phyloP scores from a whole-genome alignment of 30 jellyfish, hydroid and myxozoan genomes.

The Pelagia noctiluca region DNA sequence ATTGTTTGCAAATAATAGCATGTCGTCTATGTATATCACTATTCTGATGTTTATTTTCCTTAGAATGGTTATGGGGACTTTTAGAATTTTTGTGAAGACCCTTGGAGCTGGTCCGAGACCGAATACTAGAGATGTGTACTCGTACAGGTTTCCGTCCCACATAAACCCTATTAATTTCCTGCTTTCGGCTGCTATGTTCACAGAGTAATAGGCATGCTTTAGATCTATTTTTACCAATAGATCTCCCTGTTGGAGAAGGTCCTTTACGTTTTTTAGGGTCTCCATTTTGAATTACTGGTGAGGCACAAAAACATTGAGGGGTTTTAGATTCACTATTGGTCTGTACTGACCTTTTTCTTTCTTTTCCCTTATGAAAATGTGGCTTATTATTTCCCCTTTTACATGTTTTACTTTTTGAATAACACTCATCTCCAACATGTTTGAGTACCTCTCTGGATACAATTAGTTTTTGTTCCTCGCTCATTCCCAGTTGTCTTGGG shows the following conservation, averaged over 20 bases:
- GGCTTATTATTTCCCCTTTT: slow-evolving; percentile 8
- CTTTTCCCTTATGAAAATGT: slow-evolving; percentile 4
- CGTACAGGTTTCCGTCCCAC: slow-evolving; percentile 12
- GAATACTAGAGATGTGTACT: slow-evolving; percentile 7
- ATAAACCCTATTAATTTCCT: not conserved
- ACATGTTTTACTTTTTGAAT: not conserved
- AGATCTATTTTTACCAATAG: not conserved
- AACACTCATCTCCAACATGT: slow-evolving; percentile 11
- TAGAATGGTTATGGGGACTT: slow-evolving; percentile 1
- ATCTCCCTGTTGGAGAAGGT: slow-evolving; percentile 12
- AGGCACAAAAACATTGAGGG: slow-evolving; percentile 1
- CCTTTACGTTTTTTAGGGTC: not conserved
- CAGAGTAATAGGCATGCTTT: not conserved
- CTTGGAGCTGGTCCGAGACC: slow-evolving; percentile 21
- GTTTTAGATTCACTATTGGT: slow-evolving; percentile 8
- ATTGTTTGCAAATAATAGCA: slow-evolving; percentile 24
- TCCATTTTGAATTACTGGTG: not conserved
- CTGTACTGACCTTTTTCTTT: slow-evolving; percentile 10
- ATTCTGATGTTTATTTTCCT: slow-evolving; percentile 17
- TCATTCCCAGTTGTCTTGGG: not conserved
- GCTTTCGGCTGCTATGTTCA: slow-evolving; percentile 10
- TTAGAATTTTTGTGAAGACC: slow-evolving; percentile 10
- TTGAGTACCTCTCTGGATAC: not conserved
- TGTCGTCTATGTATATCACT: slow-evolving; percentile 45
- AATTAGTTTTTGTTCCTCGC: not conserved